Evolutionary conservation across 2,888 invertebrate genomes (phyloP), one percentile per base, ranked within the genome.

Genomic region (Eretmocerus hayati): DNA sequence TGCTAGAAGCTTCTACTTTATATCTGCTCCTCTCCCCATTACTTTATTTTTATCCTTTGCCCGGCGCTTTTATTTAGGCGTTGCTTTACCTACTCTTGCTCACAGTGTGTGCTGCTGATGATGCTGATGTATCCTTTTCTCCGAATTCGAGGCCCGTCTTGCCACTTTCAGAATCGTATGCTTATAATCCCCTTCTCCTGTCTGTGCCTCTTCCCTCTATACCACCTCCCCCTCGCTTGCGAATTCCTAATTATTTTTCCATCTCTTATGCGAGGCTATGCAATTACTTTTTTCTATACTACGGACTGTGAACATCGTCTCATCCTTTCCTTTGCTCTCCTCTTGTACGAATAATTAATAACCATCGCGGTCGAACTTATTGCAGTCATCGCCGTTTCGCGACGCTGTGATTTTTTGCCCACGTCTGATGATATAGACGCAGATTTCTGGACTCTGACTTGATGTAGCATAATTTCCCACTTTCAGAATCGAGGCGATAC

Each of bases 181-280:
- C n/a, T n/a, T n/a, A n/a, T n/a, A n/a, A n/a, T n/a, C n/a, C n/a
- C n/a, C n/a, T n/a, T n/a, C n/a, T n/a, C n/a, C n/a, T n/a, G n/a
- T n/a, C n/a, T n/a, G n/a, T n/a, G n/a, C n/a, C 39, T 6, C 38
- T 23, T 15, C 39, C n/a, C 32, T 18, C 8, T 33, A 15, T 5
- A 39, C 23, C 19, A 19, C 18, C 38, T 21, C 20, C 30, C 41
- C 22, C 9, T 37, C 38, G 30, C 32, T 23, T 44, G 35, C 32
- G 41, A 46, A 47, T 48, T 52, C 46, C 46, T 46, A 48, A 52
- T 53, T 53, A 49, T 46, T 53, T 50, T 53, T 50, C 50, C 47
- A 53, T 53, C 50, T 53, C 46, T 53, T 50, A 50, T 47, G 48
- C 45, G n/a, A 37, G 11, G 46, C 52, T 42, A 41, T 49, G 48